Base-by-base conservation (phyloP, 2,113 vertebrate species). In the Notothenia coriiceps region DNA sequence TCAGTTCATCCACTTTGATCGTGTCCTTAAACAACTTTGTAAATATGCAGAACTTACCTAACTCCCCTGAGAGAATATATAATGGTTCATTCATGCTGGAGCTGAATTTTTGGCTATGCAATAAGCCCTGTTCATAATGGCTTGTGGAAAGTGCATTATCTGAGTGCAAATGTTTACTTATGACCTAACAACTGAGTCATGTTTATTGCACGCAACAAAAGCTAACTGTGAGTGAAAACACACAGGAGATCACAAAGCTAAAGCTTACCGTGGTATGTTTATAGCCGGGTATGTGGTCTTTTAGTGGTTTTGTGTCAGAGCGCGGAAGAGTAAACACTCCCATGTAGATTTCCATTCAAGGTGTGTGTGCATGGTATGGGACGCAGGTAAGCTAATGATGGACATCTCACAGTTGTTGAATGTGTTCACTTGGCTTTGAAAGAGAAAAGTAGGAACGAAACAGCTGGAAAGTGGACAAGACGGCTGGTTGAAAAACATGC, bases 131-230 rank as follows among this genome's bases (percentile, higher is more conserved):
- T 49, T 51, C 52, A 56, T 72, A 79, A 86, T 70, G 78, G 61
- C 77, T 43, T 35, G 67, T 66, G 84, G 84, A 88, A 75, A 85
- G 79, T 55, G 60, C 77, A 80, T 87, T 80, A 88, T 75, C 76
- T 80, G 17, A 84, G 84, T 17, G 63, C 82, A 91, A 91, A 89
- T 77, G 85, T 91, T 92, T 85, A 82, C 83, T 72, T 55, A 59
- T 82, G 77, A 86, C 84, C 82, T 89, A 84, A 89, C 86, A 70
- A 91, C 80, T 67, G 68, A 82, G 82, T 74, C 86, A 91, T 77
- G 88, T 89, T 91, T 82, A 89, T 79, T 76, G 80, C 85, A 85
- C n/a, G 79, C 82, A 88, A 85, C 87, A 87, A 87, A 91, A 84
- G 90, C 69, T 57, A 83, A 85, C 70, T 70, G 82, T 64, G 83